phyloP scores from a whole-genome alignment of 2,888 invertebrate genomes.

The Tetranychus truncatus region DNA sequence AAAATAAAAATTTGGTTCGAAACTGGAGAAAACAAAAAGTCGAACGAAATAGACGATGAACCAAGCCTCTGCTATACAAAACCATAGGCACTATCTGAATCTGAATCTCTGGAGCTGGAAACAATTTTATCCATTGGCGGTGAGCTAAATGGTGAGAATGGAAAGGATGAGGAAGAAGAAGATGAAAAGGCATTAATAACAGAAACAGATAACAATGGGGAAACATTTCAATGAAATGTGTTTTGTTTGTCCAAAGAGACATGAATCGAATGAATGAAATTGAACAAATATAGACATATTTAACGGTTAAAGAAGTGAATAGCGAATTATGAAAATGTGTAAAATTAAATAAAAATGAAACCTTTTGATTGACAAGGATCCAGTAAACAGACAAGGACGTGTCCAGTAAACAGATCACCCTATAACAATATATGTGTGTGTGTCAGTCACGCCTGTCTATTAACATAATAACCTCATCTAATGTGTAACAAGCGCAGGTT shows the following conservation, averaged over 20 bases:
- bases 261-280: too few relatives aligned
- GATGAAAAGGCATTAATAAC: not conserved
- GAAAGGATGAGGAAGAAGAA: not conserved
- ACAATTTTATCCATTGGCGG: slow-evolving; percentile 6
- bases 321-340: too few relatives aligned
- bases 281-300: too few relatives aligned
- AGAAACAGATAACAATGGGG: not conserved
- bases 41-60: too few relatives aligned
- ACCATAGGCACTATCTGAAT: slow-evolving; percentile 2
- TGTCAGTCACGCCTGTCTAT: not conserved
- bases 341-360: too few relatives aligned
- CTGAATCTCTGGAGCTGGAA: slow-evolving; percentile 3
- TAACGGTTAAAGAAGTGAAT: too few relatives aligned
- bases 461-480: not conserved
- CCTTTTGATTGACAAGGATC: too few relatives aligned
- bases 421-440: not conserved
- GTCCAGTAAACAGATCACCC: too few relatives aligned
- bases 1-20: too few relatives aligned
- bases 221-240: not conserved
- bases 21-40: too few relatives aligned
- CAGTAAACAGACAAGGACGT: too few relatives aligned
- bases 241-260: too few relatives aligned
- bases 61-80: not conserved
- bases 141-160: not conserved
- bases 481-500: not conserved